Evolutionary conservation across 2,113 vertebrate species (phyloP).

Genomic region (Muntiacus reevesi): DNA sequence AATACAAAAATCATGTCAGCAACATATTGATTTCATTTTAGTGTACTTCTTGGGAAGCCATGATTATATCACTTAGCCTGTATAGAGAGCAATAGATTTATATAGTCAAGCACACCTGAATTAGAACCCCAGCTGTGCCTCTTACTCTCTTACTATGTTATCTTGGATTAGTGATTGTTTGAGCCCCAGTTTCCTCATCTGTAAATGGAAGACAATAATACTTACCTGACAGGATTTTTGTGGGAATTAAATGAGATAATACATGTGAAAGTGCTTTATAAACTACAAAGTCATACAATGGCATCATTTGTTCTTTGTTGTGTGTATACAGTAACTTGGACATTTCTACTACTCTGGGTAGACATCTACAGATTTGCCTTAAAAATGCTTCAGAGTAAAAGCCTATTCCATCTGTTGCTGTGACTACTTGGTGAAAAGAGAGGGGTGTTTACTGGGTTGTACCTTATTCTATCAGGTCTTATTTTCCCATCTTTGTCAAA

Average conservation of each 20-base stretch:
- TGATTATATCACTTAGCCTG: not conserved
- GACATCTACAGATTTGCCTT: not conserved
- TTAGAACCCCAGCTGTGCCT: not conserved
- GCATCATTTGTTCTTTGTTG: not conserved
- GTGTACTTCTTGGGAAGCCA: not conserved
- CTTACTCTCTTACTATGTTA: not conserved
- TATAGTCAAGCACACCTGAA: not conserved
- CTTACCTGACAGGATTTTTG: not conserved
- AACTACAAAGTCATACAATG: not conserved
- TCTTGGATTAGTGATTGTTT: constrained; percentile 2
- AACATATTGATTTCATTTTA: constrained; percentile 10
- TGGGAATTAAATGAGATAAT: not conserved
- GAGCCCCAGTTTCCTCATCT: not conserved
- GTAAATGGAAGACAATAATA: not conserved
- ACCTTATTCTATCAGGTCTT: not conserved
- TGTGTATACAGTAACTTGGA: not conserved
- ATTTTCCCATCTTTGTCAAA: not conserved
- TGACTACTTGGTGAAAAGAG: not conserved
- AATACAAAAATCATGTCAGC: not conserved
- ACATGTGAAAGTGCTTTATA: not conserved
- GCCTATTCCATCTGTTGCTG: not conserved
- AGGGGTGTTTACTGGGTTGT: not conserved
- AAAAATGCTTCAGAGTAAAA: not conserved
- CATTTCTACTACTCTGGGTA: not conserved
- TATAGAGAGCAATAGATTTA: not conserved